Base-by-base conservation (phyloP, 2,888 invertebrate species). In the Eubasilissa splendida region DNA sequence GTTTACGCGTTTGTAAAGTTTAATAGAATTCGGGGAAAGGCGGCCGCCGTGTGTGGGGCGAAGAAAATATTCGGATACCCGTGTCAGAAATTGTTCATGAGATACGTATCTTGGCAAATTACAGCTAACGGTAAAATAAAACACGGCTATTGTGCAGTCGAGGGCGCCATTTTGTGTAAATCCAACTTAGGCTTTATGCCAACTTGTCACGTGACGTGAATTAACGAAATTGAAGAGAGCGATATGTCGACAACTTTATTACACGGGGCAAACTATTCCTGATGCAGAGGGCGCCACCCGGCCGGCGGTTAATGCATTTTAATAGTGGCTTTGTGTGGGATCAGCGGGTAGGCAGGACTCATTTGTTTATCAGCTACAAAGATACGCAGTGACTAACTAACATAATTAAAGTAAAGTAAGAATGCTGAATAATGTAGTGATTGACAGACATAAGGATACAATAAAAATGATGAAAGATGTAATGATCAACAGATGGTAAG, bases 81-180 rank as follows among this genome's bases (percentile, higher is more conserved):
- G 82, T 83, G 83, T 82, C 82, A 82, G 82, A 83, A 83, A 83
- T 83, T 79, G 80, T 80, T 65, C 80, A 52, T 31, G 76, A 78
- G 83, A 83, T 83, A 83, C 77, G 73, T 78, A 83, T 83, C 83
- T 76, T 66, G 63, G 79, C 79, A 79, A 83, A 82, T 82, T 83
- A 82, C 79, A 53, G 68, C 79, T 83, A 83, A 83, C 82, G 81
- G 83, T 79, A 73, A 77, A 80, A 79, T 82, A 82, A 81, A 83
- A 81, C 82, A 82, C 70, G 66, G 79, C 65, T 78, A 79, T 80
- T 82, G 81, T 80, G 79, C 81, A 81, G 73, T 60, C 76, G 71
- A 70, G 78, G 66, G 76, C 71, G 81, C 83, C 74, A 80, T 81
- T 80, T 66, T 81, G 81, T 79, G 60, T 70, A 80, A 82, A 83